Conservation (phyloP, 2,888 invertebrate genomes). For the Xestia sexstrigata region DNA sequence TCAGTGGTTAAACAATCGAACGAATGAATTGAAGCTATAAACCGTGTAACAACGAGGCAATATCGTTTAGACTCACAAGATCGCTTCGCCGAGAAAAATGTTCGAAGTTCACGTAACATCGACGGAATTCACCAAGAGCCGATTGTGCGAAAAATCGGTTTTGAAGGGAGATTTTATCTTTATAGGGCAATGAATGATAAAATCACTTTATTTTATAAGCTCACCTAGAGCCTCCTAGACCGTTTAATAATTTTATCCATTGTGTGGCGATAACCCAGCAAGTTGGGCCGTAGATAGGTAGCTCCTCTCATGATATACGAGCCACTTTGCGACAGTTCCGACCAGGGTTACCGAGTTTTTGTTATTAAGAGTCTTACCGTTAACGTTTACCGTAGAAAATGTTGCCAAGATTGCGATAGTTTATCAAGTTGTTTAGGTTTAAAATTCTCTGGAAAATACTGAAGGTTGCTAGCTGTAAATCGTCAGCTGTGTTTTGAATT, state of each 20-base stretch:
- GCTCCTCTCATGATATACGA: constrained; percentile 69
- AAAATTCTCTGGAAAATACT: constrained; percentile 34
- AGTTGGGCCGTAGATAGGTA: constrained; percentile 71
- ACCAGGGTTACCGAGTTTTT: constrained; percentile 59
- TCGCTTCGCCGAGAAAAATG: constrained; percentile 53
- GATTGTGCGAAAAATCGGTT: constrained; percentile 50
- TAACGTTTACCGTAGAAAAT: constrained; percentile 46
- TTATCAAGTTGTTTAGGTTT: constrained; percentile 43
- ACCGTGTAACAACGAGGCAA: constrained; percentile 36
- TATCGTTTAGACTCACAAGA: constrained; percentile 56
- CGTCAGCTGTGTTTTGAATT: constrained; percentile 29
- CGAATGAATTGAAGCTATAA: constrained; percentile 36
- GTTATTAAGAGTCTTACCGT: constrained; percentile 49
- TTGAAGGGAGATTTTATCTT: constrained; percentile 51
- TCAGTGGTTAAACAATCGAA: constrained; percentile 27
- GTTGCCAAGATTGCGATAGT: constrained; percentile 49
- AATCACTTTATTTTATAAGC: constrained; percentile 61
- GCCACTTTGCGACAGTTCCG: constrained; percentile 69
- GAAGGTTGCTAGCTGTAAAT: constrained; percentile 7
- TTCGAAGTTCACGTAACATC: constrained; percentile 47
- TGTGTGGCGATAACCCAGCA: constrained; percentile 67
- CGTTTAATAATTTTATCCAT: constrained; percentile 71
- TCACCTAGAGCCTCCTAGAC: constrained; percentile 50
- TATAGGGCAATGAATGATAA: constrained; percentile 55
- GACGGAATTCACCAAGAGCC: constrained; percentile 14